phyloP scores from a whole-genome alignment of 2,113 vertebrate genomes.

The Trichechus manatus region DNA sequence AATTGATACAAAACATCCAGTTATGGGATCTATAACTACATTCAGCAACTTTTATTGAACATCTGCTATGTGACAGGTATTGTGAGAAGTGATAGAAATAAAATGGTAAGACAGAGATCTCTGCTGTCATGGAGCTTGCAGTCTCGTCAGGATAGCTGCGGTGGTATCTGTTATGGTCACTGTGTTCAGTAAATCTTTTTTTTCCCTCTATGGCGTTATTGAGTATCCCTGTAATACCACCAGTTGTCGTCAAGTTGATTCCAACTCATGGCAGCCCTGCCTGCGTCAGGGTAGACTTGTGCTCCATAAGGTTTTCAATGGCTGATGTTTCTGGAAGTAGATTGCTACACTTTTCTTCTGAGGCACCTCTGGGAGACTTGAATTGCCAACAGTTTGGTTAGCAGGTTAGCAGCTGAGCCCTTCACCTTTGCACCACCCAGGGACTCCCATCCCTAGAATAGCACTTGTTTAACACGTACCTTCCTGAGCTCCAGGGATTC shows the following conservation, averaged over 20 bases:
- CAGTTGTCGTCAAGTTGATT: no score
- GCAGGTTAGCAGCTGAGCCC: not conserved
- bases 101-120: not conserved
- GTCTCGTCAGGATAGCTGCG: no score
- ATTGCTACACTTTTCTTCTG: not conserved
- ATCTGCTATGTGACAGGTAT: not conserved
- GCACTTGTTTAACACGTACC: not conserved
- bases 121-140: not conserved
- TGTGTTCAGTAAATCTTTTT: not conserved
- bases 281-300: no score
- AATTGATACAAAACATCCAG: not conserved
- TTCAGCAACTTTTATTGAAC: not conserved
- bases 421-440: no score
- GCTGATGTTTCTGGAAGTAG: not conserved
- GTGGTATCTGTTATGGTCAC: not conserved
- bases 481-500: not conserved
- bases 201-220: not conserved
- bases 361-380: not conserved
- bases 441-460: not conserved
- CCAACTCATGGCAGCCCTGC: no score
- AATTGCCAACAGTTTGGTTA: not conserved
- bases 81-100: not conserved
- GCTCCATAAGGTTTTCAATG: no score
- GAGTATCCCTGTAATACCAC: not conserved
- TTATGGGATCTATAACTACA: not conserved